A percentile compares a stretch with the other conserved stretches of the same genome.
phyloP scores from a whole-genome alignment of 2,113 vertebrate genomes.

The Mandrillus leucophaeus region DNA sequence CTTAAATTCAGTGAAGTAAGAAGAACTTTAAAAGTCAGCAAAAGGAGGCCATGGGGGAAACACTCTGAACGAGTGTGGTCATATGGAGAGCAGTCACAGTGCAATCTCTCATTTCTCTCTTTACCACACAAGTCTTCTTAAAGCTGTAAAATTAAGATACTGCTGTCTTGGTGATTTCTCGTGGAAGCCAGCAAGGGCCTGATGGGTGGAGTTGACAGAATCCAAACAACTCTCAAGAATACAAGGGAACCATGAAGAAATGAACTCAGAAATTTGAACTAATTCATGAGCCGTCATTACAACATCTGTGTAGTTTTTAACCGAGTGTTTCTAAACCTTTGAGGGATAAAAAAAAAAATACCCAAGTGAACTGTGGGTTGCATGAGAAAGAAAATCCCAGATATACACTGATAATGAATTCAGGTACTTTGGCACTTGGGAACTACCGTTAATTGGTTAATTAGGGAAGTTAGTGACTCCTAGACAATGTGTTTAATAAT shows the following conservation, averaged over 20 bases:
- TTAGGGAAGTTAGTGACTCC: neutral
- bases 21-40: neutral
- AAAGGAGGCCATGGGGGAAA: neutral
- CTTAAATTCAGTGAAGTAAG: neutral
- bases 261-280: neutral
- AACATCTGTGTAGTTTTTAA: neutral
- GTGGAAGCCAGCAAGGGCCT: neutral
- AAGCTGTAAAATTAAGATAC: neutral
- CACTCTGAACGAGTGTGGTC: neutral
- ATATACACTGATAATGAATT: neutral
- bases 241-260: neutral
- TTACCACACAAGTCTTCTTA: neutral
- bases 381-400: neutral
- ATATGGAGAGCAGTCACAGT: rapidly evolving
- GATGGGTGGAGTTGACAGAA: rapidly evolving
- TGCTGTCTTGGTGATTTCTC: neutral
- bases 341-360: neutral
- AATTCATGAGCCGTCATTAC: neutral
- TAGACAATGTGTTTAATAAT: neutral
- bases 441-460: neutral
- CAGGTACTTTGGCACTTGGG: neutral
- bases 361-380: neutral
- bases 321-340: neutral
- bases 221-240: neutral
- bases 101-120: neutral